These are phyloP conservation scores for Diorhabda carinulata DNA, from an alignment of 1,140 invertebrate species.

Conservation along the genomic window DNA sequence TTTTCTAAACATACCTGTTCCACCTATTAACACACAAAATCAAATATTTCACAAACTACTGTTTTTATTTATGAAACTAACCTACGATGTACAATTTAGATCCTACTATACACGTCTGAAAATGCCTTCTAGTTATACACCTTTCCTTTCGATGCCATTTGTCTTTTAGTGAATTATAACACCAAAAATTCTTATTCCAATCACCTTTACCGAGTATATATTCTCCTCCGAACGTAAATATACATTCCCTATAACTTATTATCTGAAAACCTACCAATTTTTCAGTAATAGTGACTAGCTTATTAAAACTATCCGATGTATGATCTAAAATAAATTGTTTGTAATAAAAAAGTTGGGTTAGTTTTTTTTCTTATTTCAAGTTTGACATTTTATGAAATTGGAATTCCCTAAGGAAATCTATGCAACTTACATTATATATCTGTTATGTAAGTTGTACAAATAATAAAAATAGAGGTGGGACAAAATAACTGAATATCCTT, in stretches of 20 bases:
- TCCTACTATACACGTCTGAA: constrained; percentile 34
- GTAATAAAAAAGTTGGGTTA: no score
- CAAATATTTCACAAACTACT: not conserved
- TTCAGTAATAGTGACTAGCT: constrained; percentile 22
- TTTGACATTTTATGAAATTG: no score
- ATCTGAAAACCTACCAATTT: constrained; percentile 34
- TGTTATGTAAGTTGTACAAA: no score
- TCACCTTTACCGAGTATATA: constrained; percentile 29
- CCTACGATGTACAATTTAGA: constrained; percentile 34
- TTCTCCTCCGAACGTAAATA: constrained; percentile 42
- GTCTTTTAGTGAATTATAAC: constrained; percentile 35
- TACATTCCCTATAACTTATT: constrained; percentile 36
- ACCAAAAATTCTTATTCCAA: constrained; percentile 41
- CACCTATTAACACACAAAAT: constrained; percentile 25
- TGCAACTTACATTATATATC: no score
- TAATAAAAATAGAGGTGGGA: no score
- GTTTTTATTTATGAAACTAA: not conserved
- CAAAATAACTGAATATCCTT: no score
- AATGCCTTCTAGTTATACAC: constrained; percentile 36
- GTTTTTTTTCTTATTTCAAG: no score
- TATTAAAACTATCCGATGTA: constrained; percentile 10
- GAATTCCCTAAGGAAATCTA: no score
- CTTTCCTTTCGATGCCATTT: constrained; percentile 35
- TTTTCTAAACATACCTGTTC: constrained; percentile 38
- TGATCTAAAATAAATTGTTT: constrained; percentile 15